phyloP scores from a whole-genome alignment of 2,797 vertebrate species.

The Pterois miles region DNA sequence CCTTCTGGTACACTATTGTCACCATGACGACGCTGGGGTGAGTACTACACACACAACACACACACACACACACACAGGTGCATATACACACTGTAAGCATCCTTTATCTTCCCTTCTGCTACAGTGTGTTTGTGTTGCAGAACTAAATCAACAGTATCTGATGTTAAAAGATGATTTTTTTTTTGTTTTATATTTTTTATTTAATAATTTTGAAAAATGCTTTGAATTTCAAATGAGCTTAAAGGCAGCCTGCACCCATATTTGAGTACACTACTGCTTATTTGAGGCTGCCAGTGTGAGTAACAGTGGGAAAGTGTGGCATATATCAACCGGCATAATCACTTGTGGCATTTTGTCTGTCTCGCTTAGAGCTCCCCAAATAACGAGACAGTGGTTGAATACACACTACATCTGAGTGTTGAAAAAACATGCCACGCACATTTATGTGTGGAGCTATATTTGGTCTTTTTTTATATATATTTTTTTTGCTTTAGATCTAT shows the following conservation, averaged over 20 bases:
- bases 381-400: slow-evolving; percentile 48
- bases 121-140: background rate
- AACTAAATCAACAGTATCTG: background rate
- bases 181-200: slow-evolving; percentile 34
- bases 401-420: background rate
- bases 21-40: slow-evolving; percentile 99
- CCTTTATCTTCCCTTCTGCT: background rate
- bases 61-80: background rate
- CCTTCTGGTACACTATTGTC: slow-evolving; percentile 99
- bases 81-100: background rate
- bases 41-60: slow-evolving; percentile 69
- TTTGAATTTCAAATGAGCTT: slow-evolving; percentile 57
- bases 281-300: slow-evolving; percentile 71
- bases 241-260: slow-evolving; percentile 49
- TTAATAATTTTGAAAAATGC: slow-evolving; percentile 59
- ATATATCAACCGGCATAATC: slow-evolving; percentile 74
- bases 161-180: slow-evolving; percentile 23
- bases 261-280: slow-evolving; percentile 58
- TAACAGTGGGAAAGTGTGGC: slow-evolving; percentile 64
- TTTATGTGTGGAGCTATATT: background rate
- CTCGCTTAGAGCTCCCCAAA: slow-evolving; percentile 56
- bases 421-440: background rate
- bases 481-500: background rate
- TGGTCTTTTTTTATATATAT: background rate
- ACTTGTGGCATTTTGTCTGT: slow-evolving; percentile 68